Evolutionary conservation across 2,113 vertebrate species (phyloP).

Genomic region (Turnix velox): DNA sequence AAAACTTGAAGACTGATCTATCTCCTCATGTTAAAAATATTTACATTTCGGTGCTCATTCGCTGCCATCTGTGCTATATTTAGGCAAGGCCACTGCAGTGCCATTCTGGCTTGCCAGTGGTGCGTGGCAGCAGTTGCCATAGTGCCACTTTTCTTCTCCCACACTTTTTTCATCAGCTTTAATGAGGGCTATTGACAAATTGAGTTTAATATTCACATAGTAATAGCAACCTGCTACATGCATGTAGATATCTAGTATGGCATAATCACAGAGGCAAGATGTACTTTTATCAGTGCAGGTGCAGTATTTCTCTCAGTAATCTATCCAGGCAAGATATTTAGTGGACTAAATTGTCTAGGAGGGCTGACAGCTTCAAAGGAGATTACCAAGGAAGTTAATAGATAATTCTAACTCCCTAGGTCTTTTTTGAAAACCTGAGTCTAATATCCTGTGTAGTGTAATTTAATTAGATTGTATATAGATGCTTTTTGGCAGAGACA

Average conservation of each 20-base stretch:
- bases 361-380: neutral
- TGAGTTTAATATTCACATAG: neutral
- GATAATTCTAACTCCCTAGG: neutral
- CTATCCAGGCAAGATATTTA: neutral
- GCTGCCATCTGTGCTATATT: neutral
- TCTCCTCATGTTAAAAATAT: neutral
- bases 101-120: neutral
- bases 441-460: neutral
- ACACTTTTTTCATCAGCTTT: neutral
- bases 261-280: neutral
- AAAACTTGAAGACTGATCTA: neutral
- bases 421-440: constrained; percentile 6
- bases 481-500: neutral
- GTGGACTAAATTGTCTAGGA: constrained; percentile 19
- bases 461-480: neutral
- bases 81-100: neutral
- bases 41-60: neutral
- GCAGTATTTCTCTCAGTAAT: neutral
- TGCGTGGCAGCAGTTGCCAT: neutral
- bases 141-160: neutral
- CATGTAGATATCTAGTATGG: neutral
- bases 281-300: constrained; percentile 19
- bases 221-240: neutral
- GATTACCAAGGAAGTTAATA: neutral
- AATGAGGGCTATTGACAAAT: constrained; percentile 9